A percentile compares a stretch with the other conserved stretches of the same genome.
Evolutionary conservation across 2,888 invertebrate genomes (phyloP).

Genomic region (Eustalomyia histrio): DNA sequence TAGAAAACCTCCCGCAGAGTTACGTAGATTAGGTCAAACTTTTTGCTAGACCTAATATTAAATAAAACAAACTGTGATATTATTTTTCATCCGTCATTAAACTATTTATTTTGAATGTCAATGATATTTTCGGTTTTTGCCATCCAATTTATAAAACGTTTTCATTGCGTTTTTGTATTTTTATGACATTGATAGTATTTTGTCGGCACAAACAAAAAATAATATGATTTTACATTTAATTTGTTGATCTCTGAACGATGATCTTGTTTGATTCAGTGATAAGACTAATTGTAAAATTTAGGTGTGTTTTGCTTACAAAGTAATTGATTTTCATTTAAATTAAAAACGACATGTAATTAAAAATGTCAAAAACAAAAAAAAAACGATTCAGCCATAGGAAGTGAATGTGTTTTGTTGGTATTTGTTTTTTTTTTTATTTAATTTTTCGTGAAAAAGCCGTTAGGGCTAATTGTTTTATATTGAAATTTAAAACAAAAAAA

Average conservation of each 20-base stretch:
- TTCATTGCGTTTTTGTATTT: constrained; percentile 8
- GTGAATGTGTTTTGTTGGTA: not conserved
- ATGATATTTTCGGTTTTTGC: constrained; percentile 36
- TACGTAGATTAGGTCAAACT: constrained; percentile 43
- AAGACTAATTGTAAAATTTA: constrained; percentile 46
- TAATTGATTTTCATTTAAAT: constrained; percentile 36
- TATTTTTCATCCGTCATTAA: not conserved
- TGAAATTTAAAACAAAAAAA: not conserved
- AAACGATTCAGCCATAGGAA: not conserved
- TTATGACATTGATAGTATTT: constrained; percentile 5
- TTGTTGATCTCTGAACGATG: constrained; percentile 30
- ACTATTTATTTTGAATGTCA: constrained; percentile 54
- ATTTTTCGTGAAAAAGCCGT: not conserved
- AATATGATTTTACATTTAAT: constrained; percentile 22
- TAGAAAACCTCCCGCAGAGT: constrained; percentile 23
- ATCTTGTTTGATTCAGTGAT: constrained; percentile 43
- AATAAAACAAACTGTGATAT: not conserved
- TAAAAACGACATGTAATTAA: not conserved
- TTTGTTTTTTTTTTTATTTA: no score
- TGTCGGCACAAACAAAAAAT: not conserved
- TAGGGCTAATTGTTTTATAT: not conserved
- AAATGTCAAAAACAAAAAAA: not conserved
- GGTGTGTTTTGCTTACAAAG: constrained; percentile 58
- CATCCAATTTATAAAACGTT: not conserved
- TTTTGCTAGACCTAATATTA: not conserved